A percentile compares a stretch with the other conserved stretches of the same genome.
phyloP scores from a whole-genome alignment of 1,140 invertebrate genomes.

The Melipona quadrifasciata region DNA sequence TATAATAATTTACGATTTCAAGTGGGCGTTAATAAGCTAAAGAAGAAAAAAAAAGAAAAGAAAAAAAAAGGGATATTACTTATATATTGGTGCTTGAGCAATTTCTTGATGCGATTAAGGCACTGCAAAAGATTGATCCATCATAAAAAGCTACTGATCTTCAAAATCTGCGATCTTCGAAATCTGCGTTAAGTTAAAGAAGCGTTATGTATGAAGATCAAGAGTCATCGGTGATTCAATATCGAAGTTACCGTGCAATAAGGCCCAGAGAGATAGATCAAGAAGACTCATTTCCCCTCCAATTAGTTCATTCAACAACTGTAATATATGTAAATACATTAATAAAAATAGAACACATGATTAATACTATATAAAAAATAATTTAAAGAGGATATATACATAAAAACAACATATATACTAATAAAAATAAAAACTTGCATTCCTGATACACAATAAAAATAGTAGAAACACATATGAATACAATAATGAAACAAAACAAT shows the following conservation, averaged over 20 bases:
- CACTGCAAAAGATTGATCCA: slow-evolving; percentile 62
- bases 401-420: slow-evolving; percentile 28
- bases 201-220: slow-evolving; percentile 46
- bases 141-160: slow-evolving; percentile 48
- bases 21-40: neutral
- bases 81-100: slow-evolving; percentile 63
- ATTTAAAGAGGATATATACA: slow-evolving; percentile 21
- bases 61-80: slow-evolving; percentile 25
- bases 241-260: slow-evolving; percentile 46
- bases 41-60: neutral
- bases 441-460: slow-evolving; percentile 22
- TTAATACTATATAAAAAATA: slow-evolving; percentile 34
- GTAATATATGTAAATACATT: slow-evolving; percentile 52
- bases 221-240: slow-evolving; percentile 42
- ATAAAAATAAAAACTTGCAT: slow-evolving; percentile 20
- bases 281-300: slow-evolving; percentile 32
- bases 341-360: slow-evolving; percentile 34
- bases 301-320: slow-evolving; percentile 47
- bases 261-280: slow-evolving; percentile 44
- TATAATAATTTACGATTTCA: no score
- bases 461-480: slow-evolving; percentile 10
- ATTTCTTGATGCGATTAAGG: slow-evolving; percentile 57
- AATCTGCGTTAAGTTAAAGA: slow-evolving; percentile 27
- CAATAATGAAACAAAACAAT: slow-evolving; percentile 11
- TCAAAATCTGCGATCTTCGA: slow-evolving; percentile 26